Conservation (phyloP, 2,888 invertebrate species). For the Acrocyrtus sp. region DNA sequence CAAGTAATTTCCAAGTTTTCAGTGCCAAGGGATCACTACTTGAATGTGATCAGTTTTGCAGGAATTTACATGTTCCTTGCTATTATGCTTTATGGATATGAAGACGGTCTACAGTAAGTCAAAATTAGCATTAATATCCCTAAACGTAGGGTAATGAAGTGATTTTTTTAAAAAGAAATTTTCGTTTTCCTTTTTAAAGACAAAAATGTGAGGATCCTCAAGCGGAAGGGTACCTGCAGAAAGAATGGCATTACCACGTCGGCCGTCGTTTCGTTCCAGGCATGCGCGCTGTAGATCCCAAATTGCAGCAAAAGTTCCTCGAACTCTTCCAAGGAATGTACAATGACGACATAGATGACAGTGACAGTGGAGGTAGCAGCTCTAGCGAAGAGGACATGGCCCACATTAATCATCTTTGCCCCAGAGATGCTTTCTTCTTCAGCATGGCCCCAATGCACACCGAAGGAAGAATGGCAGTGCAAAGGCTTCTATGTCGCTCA, state of each 20-base stretch:
- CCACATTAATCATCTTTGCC: constrained; percentile 31
- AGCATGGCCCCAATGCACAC: constrained; percentile 33
- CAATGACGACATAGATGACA: constrained; percentile 1
- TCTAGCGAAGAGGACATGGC: constrained; percentile 12
- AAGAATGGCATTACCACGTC: constrained; percentile 36
- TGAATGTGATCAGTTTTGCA: constrained; percentile 36
- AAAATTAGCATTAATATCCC: background rate
- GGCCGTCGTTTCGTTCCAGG: constrained; percentile 42
- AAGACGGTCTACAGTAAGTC: constrained; percentile 29
- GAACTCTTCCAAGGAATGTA: constrained; percentile 28
- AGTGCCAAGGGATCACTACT: constrained; percentile 36
- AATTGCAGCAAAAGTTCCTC: constrained; percentile 36
- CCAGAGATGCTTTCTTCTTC: constrained; percentile 37
- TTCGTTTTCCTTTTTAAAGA: background rate
- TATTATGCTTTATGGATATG: constrained; percentile 21
- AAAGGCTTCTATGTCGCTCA: constrained; percentile 33
- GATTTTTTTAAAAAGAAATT: no score
- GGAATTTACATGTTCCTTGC: constrained; percentile 36
- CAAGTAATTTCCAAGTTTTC: no score
- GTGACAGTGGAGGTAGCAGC: constrained; percentile 4
- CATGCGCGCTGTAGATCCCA: constrained; percentile 16
- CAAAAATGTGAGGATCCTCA: constrained; percentile 27
- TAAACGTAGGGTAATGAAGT: no score
- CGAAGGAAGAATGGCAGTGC: constrained; percentile 41
- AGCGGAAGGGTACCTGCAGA: background rate